Base-by-base conservation (phyloP, 2,797 vertebrate genomes). In the Apogon talboti region DNA sequence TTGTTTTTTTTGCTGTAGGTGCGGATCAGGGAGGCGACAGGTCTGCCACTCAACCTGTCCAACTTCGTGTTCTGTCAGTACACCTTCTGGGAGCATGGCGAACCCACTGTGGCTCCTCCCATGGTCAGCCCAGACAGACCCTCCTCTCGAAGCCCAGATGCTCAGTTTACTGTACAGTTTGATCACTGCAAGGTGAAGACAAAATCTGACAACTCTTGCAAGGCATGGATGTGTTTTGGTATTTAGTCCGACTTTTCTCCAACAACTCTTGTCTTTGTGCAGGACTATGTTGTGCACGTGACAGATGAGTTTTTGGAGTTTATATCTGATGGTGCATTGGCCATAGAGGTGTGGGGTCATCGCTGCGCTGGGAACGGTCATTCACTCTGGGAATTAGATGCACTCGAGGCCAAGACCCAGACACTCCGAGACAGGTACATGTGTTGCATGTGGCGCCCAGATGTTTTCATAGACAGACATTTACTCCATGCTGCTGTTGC, bases 31-130 rank as follows among this genome's bases (percentile, higher is more conserved):
- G 97, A 98, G 83, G 97, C 97, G 14, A 97, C 97, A 0, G 98
- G 97, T 19, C 91, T 99, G 45, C 98, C 98, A 3, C 89, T 95
- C 75, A 96, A 96, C 82, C 93, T 99, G 51, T 98, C 98, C 37
- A 98, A 99, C 90, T 99, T 99, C 35, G 98, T 99, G 44, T 99
- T 99, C 93, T 98, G 97, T 89, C 98, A 99, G 82, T 99, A 99
- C 71, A 96, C 94, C 0, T 98, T 98, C 91, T 99, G 98, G 98
- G 97, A 98, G 86, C 95, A 98, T 15, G 92, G 94, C 0, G 93
- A 95, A 58, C 94, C 96, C 45, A 93, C 94, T 0, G 96, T 99
- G 73, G 98, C 96, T 0, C 97, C 98, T 62, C 98, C 98, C 1
- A 94, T 98, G 84, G 95, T 99, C 74, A 96, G 96, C 85, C 97